Percentiles rank a stretch among this genome's conserved stretches.
phyloP scores from a whole-genome alignment of 35 echinoderm and acorn worm species.

The Anneissia japonica region DNA sequence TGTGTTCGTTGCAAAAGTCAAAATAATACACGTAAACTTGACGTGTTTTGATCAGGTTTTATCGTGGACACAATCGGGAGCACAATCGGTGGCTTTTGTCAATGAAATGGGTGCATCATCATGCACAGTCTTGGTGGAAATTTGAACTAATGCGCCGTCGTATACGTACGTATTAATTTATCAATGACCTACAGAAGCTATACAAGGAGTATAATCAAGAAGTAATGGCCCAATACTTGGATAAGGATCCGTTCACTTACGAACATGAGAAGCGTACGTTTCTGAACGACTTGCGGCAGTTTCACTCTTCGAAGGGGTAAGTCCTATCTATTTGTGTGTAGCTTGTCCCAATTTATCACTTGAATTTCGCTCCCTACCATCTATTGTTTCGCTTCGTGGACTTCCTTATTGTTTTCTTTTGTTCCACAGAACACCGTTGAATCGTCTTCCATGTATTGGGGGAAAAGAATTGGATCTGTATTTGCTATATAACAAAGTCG shows the following conservation, averaged over 20 bases:
- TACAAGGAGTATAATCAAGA: not conserved
- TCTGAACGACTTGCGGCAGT: slow-evolving; percentile 71
- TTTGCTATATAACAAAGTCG: slow-evolving; percentile 75
- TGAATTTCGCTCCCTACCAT: slow-evolving; percentile 47
- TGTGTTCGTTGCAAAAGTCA: not conserved
- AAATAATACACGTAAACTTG: not conserved
- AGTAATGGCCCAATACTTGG: slow-evolving; percentile 87
- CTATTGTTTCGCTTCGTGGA: slow-evolving; percentile 42
- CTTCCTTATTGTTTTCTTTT: slow-evolving; percentile 49
- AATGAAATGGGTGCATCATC: slow-evolving; percentile 14
- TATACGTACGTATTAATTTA: not conserved
- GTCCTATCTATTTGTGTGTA: not conserved
- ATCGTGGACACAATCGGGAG: slow-evolving; percentile 3
- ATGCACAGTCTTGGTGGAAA: not conserved
- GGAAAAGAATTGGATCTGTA: slow-evolving; percentile 68
- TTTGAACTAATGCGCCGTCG: slow-evolving; percentile 11
- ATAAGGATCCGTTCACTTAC: slow-evolving; percentile 94
- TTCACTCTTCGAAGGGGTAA: slow-evolving; percentile 79
- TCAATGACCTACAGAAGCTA: not conserved
- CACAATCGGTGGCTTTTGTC: slow-evolving; percentile 1
- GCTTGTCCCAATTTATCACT: slow-evolving; percentile 27
- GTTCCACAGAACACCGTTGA: slow-evolving; percentile 47
- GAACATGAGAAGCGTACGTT: slow-evolving; percentile 75
- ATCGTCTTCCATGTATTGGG: slow-evolving; percentile 50
- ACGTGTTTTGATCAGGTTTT: not conserved